Evolutionary conservation across 2,113 vertebrate genomes (phyloP).

Genomic region (Ornithorhynchus anatinus): DNA sequence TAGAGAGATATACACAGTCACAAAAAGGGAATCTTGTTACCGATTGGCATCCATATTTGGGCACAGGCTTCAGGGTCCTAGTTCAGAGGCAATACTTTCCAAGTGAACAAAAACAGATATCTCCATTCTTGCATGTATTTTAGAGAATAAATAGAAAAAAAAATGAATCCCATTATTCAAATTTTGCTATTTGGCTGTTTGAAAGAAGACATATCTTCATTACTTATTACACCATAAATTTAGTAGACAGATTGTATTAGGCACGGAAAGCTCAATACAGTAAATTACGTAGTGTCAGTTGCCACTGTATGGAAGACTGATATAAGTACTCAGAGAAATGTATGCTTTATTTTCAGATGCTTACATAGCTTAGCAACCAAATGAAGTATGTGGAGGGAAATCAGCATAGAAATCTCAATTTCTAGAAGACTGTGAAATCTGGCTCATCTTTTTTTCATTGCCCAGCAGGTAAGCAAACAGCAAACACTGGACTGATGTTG

Average conservation of each 20-base stretch:
- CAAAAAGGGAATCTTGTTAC: not conserved
- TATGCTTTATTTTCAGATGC: not conserved
- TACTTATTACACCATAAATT: slow-evolving; percentile 41
- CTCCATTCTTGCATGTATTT: not conserved
- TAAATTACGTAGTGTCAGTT: slow-evolving; percentile 28
- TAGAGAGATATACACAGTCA: not conserved
- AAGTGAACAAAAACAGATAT: not conserved
- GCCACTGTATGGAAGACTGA: not conserved
- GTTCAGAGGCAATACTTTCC: not conserved
- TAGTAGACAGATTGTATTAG: slow-evolving; percentile 24
- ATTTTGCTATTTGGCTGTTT: slow-evolving; percentile 23
- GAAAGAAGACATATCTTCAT: slow-evolving; percentile 29
- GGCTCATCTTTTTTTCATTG: slow-evolving; percentile 31
- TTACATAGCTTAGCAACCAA: slow-evolving; percentile 31
- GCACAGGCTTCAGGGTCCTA: not conserved
- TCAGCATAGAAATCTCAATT: slow-evolving; percentile 11
- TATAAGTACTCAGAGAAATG: slow-evolving; percentile 14
- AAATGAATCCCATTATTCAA: slow-evolving; percentile 24
- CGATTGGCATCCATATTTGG: not conserved
- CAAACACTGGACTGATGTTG: slow-evolving; percentile 1
- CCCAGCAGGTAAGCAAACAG: slow-evolving; percentile 26
- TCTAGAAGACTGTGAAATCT: slow-evolving; percentile 20
- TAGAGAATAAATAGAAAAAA: slow-evolving; percentile 24
- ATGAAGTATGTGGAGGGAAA: slow-evolving; percentile 16
- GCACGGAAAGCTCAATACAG: slow-evolving; percentile 23